Conservation (phyloP, 2,113 vertebrate species). For the Zapornia atra region DNA sequence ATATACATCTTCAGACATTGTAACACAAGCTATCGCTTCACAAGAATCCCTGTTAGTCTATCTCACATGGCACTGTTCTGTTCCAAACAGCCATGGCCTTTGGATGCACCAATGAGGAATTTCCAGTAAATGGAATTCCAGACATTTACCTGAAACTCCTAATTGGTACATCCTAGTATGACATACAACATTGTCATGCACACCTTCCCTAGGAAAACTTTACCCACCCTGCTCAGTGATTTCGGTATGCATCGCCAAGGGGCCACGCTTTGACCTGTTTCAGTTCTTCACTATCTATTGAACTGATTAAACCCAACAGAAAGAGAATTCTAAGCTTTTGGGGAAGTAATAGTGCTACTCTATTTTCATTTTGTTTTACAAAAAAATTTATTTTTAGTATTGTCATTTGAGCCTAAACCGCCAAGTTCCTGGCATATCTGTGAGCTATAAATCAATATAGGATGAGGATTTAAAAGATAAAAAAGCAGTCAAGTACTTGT, state of each 20-base stretch:
- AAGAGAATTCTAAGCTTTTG: background rate
- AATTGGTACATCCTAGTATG: background rate
- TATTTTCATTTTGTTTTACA: background rate
- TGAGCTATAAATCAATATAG: conserved; percentile 46
- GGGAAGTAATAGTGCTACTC: background rate
- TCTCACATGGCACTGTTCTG: accelerated
- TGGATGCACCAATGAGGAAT: background rate
- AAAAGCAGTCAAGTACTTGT: conserved; percentile 53
- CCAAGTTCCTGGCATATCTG: background rate
- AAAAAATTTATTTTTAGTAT: background rate
- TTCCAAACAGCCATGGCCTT: background rate
- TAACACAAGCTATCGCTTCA: background rate
- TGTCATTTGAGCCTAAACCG: conserved; percentile 8
- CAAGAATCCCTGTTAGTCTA: background rate
- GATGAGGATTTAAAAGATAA: conserved; percentile 70
- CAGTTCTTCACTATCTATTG: background rate
- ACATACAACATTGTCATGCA: background rate
- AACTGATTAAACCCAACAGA: background rate
- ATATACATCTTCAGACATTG: background rate
- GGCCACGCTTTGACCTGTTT: background rate
- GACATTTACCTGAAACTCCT: background rate
- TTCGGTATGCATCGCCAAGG: background rate
- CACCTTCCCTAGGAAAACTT: background rate
- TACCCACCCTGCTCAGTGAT: background rate
- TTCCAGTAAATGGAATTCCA: background rate